Percentiles rank a stretch among this genome's conserved stretches.
Evolutionary conservation across 2,888 invertebrate species (phyloP).

Genomic region (Lepidocyrtoides sp.): DNA sequence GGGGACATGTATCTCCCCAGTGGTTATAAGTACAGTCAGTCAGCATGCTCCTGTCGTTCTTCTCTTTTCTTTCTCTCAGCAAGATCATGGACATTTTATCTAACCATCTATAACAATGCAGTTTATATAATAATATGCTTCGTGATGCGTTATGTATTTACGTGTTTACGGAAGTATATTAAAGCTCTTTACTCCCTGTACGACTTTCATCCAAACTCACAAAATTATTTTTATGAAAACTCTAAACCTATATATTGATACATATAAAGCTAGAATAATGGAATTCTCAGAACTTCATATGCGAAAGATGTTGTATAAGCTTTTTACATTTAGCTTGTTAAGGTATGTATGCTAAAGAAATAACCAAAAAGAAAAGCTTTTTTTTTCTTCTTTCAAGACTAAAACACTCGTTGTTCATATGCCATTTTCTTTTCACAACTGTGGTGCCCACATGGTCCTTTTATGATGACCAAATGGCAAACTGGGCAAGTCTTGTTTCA

Average conservation of each 20-base stretch:
- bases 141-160: conserved; percentile 11
- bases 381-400: not conserved
- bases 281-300: not conserved
- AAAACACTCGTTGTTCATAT: not conserved
- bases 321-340: not conserved
- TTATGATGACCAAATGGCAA: not conserved
- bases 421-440: not conserved
- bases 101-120: conserved; percentile 28
- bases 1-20: conserved; percentile 39
- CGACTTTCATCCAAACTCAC: not conserved
- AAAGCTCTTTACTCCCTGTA: not conserved
- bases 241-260: not conserved
- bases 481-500: not conserved
- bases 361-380: not conserved
- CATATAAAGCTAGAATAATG: not conserved
- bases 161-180: conserved; percentile 15
- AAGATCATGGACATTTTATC: conserved; percentile 59
- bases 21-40: not conserved
- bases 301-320: not conserved
- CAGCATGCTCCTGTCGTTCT: not conserved
- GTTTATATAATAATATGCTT: not conserved
- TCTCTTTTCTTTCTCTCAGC: not conserved
- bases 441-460: not conserved
- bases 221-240: conserved; percentile 4
- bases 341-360: not conserved